Percentiles rank a stretch among this genome's conserved stretches.
These are phyloP conservation scores for Brachionus calyciflorus DNA, from an alignment of 1,140 invertebrate species.

Conservation along the genomic window DNA sequence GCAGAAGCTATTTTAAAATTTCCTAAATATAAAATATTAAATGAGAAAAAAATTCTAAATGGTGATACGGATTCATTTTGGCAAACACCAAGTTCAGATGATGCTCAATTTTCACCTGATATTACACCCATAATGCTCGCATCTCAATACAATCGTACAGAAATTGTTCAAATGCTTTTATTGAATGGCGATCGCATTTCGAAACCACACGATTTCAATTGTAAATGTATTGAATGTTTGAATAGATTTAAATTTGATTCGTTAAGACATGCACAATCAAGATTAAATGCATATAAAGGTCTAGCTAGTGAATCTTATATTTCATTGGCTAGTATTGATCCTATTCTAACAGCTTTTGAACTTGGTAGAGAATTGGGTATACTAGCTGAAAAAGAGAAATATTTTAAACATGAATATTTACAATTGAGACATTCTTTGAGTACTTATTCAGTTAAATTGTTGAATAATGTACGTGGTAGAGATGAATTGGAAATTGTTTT, in stretches of 20 bases:
- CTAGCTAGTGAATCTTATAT: conserved; percentile 65
- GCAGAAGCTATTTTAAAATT: conserved; percentile 58
- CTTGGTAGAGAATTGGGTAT: conserved; percentile 64
- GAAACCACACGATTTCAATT: conserved; percentile 66
- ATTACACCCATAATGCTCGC: conserved; percentile 55
- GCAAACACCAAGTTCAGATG: conserved; percentile 45
- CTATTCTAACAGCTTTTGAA: conserved; percentile 67
- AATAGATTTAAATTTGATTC: conserved; percentile 60
- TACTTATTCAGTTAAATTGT: conserved; percentile 55
- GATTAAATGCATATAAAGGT: conserved; percentile 58
- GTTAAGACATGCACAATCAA: conserved; percentile 52
- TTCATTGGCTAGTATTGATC: conserved; percentile 67
- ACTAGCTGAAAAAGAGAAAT: conserved; percentile 46
- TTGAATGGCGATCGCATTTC: conserved; percentile 57
- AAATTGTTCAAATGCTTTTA: conserved; percentile 57
- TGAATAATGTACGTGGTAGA: conserved; percentile 58
- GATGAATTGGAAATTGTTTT: conserved; percentile 57
- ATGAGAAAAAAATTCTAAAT: conserved; percentile 40
- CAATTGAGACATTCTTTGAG: conserved; percentile 63
- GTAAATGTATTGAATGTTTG: conserved; percentile 65
- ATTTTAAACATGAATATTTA: conserved; percentile 61
- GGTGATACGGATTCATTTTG: conserved; percentile 45
- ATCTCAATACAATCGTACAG: conserved; percentile 55
- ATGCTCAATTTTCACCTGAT: conserved; percentile 54
- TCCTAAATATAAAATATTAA: conserved; percentile 52